A percentile compares a stretch with the other conserved stretches of the same genome.
Evolutionary conservation across 2,797 vertebrate genomes (phyloP).

Genomic region (Calcarius lapponicus): DNA sequence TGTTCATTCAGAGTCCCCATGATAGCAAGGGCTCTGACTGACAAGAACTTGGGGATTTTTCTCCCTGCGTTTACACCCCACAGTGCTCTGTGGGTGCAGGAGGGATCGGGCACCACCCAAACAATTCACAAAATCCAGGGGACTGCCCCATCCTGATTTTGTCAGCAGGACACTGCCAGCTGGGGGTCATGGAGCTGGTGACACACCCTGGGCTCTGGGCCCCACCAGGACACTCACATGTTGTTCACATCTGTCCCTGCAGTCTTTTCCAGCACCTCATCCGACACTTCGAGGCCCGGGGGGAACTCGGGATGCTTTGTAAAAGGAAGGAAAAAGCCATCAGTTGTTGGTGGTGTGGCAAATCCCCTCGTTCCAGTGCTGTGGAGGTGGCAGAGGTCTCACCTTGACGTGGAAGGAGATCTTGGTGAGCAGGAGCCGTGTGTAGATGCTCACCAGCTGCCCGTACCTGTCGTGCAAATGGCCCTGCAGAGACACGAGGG

Average conservation of each 20-base stretch:
- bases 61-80: background rate
- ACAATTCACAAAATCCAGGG: accelerated
- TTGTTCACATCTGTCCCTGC: constrained; percentile 93
- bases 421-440: constrained; percentile 89
- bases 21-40: accelerated
- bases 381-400: background rate
- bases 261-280: constrained; percentile 90
- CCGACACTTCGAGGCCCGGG: constrained; percentile 86
- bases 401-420: constrained; percentile 95
- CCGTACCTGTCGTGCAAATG: constrained; percentile 91
- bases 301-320: constrained; percentile 90
- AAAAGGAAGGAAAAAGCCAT: background rate
- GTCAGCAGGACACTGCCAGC: background rate
- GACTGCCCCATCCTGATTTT: background rate
- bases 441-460: constrained; percentile 88
- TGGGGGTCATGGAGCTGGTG: accelerated
- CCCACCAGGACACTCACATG: constrained; percentile 84
- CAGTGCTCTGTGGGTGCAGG: accelerated
- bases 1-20: accelerated
- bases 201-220: background rate
- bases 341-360: background rate
- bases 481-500: constrained; percentile 69
- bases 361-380: accelerated
- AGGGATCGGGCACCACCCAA: background rate
- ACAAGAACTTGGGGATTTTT: background rate